These are phyloP conservation scores for Desmophyllum pertusum DNA, from an alignment of 92 coral and sea anemone species.

Conservation along the genomic window DNA sequence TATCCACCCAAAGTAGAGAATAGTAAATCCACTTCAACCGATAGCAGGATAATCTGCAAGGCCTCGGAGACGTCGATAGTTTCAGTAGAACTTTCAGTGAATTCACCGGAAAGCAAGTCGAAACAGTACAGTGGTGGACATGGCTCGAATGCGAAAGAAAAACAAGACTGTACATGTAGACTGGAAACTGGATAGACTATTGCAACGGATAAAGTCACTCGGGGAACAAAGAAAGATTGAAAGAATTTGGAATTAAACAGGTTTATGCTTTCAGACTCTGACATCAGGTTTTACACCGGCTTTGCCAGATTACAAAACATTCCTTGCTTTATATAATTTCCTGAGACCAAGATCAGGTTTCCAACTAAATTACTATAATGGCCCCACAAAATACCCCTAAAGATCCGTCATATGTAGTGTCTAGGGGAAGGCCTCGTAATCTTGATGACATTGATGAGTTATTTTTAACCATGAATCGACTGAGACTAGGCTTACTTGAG, in stretches of 20 bases:
- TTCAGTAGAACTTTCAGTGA: no score
- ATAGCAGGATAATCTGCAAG: no score
- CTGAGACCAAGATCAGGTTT: neutral
- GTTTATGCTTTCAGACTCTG: neutral
- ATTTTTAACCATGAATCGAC: slow-evolving; percentile 18
- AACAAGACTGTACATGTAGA: neutral
- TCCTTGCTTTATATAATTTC: neutral
- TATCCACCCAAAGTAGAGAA: neutral
- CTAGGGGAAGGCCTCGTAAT: slow-evolving; percentile 48
- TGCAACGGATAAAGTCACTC: neutral
- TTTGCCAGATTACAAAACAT: neutral
- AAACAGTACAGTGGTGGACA: no score
- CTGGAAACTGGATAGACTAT: neutral
- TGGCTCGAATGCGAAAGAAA: neutral
- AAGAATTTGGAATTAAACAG: neutral
- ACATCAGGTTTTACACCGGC: neutral
- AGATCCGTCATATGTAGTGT: slow-evolving; percentile 37
- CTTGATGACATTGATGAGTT: slow-evolving; percentile 31
- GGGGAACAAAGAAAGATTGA: neutral
- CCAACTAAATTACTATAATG: slow-evolving; percentile 41
- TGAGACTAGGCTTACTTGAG: neutral
- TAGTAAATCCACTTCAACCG: neutral
- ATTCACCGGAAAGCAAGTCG: no score
- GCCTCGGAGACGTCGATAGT: no score
- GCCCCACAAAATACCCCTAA: slow-evolving; percentile 39